Evolutionary conservation across 2,113 vertebrate genomes (phyloP).

Genomic region (Madoqua kirkii): DNA sequence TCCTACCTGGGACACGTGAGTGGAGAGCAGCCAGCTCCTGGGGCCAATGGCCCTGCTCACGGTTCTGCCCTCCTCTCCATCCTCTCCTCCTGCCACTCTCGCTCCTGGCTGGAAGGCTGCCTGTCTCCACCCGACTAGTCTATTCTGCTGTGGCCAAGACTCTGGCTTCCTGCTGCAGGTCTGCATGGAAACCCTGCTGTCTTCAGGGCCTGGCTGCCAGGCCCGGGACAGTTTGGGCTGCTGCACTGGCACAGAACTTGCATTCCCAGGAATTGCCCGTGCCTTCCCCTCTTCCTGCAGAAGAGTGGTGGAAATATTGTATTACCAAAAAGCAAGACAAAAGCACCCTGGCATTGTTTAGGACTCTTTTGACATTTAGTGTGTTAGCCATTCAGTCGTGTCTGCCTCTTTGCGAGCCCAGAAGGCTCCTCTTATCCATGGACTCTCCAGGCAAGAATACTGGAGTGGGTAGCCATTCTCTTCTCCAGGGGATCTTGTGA

Average conservation of each 20-base stretch:
- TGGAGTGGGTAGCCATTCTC: background rate
- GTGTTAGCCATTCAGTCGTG: background rate
- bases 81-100: background rate
- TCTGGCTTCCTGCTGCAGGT: background rate
- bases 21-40: background rate
- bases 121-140: background rate
- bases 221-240: background rate
- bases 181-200: background rate
- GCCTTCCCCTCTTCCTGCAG: background rate
- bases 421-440: background rate
- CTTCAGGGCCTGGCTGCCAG: background rate
- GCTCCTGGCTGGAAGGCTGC: background rate
- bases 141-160: background rate
- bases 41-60: background rate
- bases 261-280: background rate
- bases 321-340: background rate
- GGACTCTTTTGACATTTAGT: background rate
- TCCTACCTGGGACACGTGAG: background rate
- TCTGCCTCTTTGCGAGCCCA: background rate
- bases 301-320: background rate
- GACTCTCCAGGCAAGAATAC: background rate
- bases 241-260: background rate
- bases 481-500: background rate
- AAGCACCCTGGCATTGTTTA: background rate
- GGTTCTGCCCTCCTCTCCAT: background rate